Conservation (phyloP, 1,140 invertebrate genomes). For the Zaprionus inermis region DNA sequence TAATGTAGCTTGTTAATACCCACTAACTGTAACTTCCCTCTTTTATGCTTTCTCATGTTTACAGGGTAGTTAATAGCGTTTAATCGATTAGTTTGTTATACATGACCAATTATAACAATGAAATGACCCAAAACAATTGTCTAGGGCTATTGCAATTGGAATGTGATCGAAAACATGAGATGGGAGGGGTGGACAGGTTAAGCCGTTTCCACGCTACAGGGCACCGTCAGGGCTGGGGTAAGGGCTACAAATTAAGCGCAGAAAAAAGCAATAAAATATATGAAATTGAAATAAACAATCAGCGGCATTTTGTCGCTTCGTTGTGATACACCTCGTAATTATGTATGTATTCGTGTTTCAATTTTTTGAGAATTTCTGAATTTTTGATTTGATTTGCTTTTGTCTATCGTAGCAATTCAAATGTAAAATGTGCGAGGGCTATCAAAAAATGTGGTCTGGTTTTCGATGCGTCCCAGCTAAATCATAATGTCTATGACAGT, state of each 20-base stretch:
- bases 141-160: constrained; percentile 20
- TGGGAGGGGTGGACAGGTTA: background rate
- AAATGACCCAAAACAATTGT: constrained; percentile 18
- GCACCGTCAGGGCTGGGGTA: background rate
- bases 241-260: constrained; percentile 14
- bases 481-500: constrained; percentile 35
- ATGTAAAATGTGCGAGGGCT: constrained; percentile 13
- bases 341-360: constrained; percentile 4
- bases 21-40: background rate
- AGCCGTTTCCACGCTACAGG: background rate
- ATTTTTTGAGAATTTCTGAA: constrained; percentile 7
- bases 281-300: constrained; percentile 37
- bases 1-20: background rate
- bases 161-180: background rate
- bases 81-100: constrained; percentile 66
- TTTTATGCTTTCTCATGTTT: background rate
- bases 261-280: constrained; percentile 7
- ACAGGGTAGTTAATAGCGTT: constrained; percentile 37
- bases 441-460: constrained; percentile 38
- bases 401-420: background rate
- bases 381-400: constrained; percentile 26
- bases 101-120: constrained; percentile 58
- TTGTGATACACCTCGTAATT: constrained; percentile 5
- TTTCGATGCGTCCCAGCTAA: constrained; percentile 14
- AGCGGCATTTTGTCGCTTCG: constrained; percentile 13